Base-by-base conservation (phyloP, 2,113 vertebrate species). In the Scomber scombrus region DNA sequence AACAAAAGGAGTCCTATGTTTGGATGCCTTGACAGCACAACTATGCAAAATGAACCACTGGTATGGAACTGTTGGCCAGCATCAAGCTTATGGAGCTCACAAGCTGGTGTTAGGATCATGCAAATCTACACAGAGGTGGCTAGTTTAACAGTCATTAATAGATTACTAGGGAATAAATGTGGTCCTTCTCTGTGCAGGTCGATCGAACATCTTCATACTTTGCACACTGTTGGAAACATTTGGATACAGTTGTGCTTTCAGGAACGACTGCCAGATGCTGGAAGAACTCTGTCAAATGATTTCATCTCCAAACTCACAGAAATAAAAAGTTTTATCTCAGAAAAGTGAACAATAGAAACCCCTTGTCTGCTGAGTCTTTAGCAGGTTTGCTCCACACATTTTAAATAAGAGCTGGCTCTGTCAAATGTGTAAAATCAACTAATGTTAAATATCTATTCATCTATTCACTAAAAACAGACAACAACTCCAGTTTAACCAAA, bases 61-160 rank as follows among this genome's bases (percentile, higher is more conserved):
- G 77, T 56, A 73, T 80, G 74, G 66, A 85, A 79, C 73, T 76
- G 54, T 18, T 26, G 19, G 43, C 51, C 68, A 70, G 72, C 29
- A 5, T 56, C 18, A 54, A 29, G 40, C 7, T 63, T 15, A 68
- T 70, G 56, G 57, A 68, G 55, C 76, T 46, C 57, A 26, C 0
- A 46, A 67, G 50, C 34, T 23, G 9, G 4, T 47, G 63, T 60
- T 67, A 18, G 66, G 64, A 2, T 71, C 82, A 94, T 93, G 91
- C 92, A 95, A 94, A 94, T 93, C n/a, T n/a, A 10, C 23, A 34
- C 57, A 67, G 58, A 74, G 82, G 19, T 62, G 51, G 75, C 58
- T 65, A 21, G 5, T n/a, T 67, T 18, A 79, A 78, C 80, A 62
- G 71, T 76, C 58, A 54, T 52, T 91, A 90, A 91, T 85, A 78